phyloP scores from a whole-genome alignment of 2,888 invertebrate genomes.

The Cerastis rubricosa region DNA sequence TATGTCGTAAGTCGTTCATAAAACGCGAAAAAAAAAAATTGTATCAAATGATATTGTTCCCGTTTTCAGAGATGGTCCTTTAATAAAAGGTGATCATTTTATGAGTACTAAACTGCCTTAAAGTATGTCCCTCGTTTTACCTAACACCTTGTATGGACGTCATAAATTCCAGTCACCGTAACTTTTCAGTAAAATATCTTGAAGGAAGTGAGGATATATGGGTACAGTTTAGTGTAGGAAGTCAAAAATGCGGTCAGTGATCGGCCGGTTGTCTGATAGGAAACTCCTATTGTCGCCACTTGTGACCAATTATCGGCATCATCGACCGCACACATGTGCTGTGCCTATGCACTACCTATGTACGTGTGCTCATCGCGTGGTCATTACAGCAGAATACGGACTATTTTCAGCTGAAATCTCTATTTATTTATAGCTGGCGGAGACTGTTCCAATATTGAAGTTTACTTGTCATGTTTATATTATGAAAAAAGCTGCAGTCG shows the following conservation, averaged over 20 bases:
- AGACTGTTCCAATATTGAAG: neutral
- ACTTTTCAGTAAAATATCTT: slow-evolving; percentile 7
- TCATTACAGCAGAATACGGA: slow-evolving; percentile 10
- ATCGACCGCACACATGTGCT: slow-evolving; percentile 28
- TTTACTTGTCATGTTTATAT: neutral
- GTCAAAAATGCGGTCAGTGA: slow-evolving; percentile 66
- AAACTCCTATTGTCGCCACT: slow-evolving; percentile 72
- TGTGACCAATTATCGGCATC: slow-evolving; percentile 68
- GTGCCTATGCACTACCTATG: neutral
- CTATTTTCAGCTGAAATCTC: slow-evolving; percentile 42
- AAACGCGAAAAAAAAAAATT: too few relatives aligned
- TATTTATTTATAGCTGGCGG: slow-evolving; percentile 36
- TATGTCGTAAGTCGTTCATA: too few relatives aligned
- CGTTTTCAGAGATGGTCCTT: neutral
- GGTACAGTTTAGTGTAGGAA: slow-evolving; percentile 45
- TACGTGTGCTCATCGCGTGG: slow-evolving; percentile 6
- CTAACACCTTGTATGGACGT: neutral
- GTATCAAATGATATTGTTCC: too few relatives aligned
- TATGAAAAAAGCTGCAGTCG: neutral
- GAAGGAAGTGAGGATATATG: slow-evolving; percentile 9
- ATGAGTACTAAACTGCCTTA: neutral
- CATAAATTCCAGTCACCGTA: neutral
- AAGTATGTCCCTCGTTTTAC: neutral
- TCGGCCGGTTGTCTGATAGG: slow-evolving; percentile 66
- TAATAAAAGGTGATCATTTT: neutral